Evolutionary conservation across 2,113 vertebrate genomes (phyloP).

Genomic region (Vanacampus margaritifer): DNA sequence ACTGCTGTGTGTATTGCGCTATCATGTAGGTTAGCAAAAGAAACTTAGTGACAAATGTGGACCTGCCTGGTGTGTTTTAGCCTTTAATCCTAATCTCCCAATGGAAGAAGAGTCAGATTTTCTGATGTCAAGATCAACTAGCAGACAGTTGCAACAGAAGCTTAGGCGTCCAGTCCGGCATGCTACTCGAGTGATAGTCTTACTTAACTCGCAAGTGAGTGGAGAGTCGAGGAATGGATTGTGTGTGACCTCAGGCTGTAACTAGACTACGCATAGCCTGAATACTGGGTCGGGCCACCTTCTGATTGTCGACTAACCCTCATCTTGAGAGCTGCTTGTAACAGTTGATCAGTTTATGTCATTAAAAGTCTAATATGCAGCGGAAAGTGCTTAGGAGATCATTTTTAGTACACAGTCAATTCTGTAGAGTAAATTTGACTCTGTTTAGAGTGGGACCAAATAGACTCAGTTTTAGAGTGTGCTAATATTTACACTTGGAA

Average conservation of each 20-base stretch:
- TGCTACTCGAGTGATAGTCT: constrained; percentile 6
- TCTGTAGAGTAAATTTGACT: no score
- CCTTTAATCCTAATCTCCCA: constrained; percentile 28
- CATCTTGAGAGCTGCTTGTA: no score
- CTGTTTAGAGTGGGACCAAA: no score
- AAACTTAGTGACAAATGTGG: background rate
- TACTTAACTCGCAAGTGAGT: constrained; percentile 29
- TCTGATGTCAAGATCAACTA: background rate
- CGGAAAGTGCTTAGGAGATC: no score
- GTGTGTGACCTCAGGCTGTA: constrained; percentile 10
- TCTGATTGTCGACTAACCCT: no score
- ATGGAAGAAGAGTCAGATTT: background rate
- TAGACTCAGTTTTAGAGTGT: no score
- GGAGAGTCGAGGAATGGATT: constrained; percentile 9
- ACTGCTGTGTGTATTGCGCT: background rate
- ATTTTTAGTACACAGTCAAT: no score
- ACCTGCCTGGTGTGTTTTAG: constrained; percentile 20
- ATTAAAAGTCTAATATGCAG: no score
- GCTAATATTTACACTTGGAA: no score
- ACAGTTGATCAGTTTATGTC: no score
- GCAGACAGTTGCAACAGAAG: no score
- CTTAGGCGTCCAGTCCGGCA: no score
- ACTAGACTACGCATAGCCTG: background rate
- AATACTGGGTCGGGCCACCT: background rate
- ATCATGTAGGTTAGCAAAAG: background rate